A percentile compares a stretch with the other conserved stretches of the same genome.
Conservation (phyloP, 2,113 vertebrate species). For the Sceloporus tristichus region DNA sequence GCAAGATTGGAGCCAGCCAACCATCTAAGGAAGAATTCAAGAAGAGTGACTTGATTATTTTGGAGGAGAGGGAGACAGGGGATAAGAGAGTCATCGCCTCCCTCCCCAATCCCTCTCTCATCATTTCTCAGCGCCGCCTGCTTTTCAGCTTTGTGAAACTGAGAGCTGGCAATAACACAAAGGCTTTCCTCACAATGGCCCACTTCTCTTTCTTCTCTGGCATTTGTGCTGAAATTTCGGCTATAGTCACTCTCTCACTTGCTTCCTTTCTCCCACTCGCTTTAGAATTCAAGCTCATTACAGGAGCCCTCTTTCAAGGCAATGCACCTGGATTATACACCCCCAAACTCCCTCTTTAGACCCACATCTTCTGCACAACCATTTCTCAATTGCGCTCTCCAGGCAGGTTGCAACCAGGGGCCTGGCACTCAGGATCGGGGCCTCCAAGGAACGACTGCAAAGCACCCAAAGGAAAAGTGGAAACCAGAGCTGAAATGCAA, state of each 20-base stretch:
- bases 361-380: not conserved
- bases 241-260: conserved; percentile 52
- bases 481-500: not conserved
- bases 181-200: conserved; percentile 55
- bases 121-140: conserved; percentile 37
- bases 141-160: conserved; percentile 69
- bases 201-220: conserved; percentile 60
- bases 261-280: not conserved
- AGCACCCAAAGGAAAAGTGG: not conserved
- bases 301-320: conserved; percentile 61
- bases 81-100: not conserved
- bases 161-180: conserved; percentile 67
- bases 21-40: conserved; percentile 54
- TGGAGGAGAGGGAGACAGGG: not conserved
- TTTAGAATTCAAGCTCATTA: conserved; percentile 62
- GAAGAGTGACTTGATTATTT: not conserved
- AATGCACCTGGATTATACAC: not conserved
- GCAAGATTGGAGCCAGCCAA: conserved; percentile 31
- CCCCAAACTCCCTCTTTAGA: conserved; percentile 50
- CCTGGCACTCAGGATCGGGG: not conserved
- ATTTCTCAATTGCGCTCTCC: conserved; percentile 55
- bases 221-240: conserved; percentile 60
- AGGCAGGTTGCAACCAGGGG: not conserved
- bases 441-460: not conserved
- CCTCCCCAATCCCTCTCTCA: fast-evolving